A percentile compares a stretch with the other conserved stretches of the same genome.
These are phyloP conservation scores for Pseudomyrmex cubaensis DNA, from an alignment of 1,140 invertebrate species.

Conservation along the genomic window DNA sequence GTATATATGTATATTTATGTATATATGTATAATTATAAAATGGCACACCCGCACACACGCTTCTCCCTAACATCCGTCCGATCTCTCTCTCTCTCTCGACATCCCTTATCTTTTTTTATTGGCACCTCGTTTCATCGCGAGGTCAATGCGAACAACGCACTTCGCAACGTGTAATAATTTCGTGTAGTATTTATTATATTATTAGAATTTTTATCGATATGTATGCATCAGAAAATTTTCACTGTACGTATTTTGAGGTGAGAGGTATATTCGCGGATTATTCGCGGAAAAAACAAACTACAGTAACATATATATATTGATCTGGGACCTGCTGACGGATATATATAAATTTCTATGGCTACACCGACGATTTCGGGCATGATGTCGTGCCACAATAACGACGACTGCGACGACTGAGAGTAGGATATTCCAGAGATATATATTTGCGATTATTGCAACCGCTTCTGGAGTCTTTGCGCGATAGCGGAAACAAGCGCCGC, in stretches of 20 bases:
- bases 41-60: slow-evolving; percentile 8
- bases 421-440: neutral
- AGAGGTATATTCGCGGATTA: slow-evolving; percentile 4
- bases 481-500: slow-evolving; percentile 91
- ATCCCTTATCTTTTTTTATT: neutral
- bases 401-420: neutral
- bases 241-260: no score
- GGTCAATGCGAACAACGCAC: neutral
- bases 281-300: neutral
- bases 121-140: neutral
- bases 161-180: neutral
- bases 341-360: slow-evolving; percentile 25
- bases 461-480: slow-evolving; percentile 83
- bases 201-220: no score
- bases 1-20: neutral
- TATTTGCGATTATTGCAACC: slow-evolving; percentile 64
- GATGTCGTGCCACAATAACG: neutral
- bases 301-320: neutral
- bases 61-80: neutral
- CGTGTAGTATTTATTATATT: neutral
- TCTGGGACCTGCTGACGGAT: neutral
- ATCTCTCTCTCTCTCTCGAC: neutral
- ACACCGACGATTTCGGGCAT: neutral
- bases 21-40: slow-evolving; percentile 24
- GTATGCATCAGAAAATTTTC: no score